Conservation (phyloP, 2,888 invertebrate genomes). For the Hypomecis punctinalis region DNA sequence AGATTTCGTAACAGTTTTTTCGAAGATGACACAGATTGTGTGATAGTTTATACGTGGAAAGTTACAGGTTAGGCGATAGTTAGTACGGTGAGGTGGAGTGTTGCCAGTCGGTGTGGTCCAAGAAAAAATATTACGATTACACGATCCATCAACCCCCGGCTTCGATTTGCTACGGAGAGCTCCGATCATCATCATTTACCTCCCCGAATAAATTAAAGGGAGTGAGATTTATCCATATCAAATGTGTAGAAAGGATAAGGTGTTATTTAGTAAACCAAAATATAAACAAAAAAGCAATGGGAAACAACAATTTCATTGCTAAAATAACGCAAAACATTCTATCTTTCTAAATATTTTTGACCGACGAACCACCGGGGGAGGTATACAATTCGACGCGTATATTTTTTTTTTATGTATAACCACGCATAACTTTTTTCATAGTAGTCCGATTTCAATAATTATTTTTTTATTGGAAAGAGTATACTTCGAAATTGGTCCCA, state of each 20-base stretch:
- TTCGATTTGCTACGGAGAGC: conserved; percentile 75
- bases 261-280: too few species aligned
- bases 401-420: too few species aligned
- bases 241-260: conserved; percentile 1
- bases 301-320: too few species aligned
- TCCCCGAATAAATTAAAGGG: conserved; percentile 46
- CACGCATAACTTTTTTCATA: too few species aligned
- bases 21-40: conserved; percentile 1
- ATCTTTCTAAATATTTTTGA: too few species aligned
- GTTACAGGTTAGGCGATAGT: not conserved
- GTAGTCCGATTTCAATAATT: too few species aligned
- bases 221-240: conserved; percentile 17
- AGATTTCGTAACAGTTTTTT: conserved; percentile 8
- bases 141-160: conserved; percentile 77
- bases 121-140: conserved; percentile 75
- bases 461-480: too few species aligned
- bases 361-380: too few species aligned
- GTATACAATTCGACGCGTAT: too few species aligned
- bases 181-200: conserved; percentile 73
- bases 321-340: too few species aligned
- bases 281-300: too few species aligned
- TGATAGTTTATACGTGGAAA: conserved; percentile 1
- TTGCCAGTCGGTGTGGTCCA: conserved; percentile 75
- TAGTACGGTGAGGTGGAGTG: not conserved
- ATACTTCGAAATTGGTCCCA: too few species aligned